Base-by-base conservation (phyloP, 2,113 vertebrate species). In the Tupaia chinensis region DNA sequence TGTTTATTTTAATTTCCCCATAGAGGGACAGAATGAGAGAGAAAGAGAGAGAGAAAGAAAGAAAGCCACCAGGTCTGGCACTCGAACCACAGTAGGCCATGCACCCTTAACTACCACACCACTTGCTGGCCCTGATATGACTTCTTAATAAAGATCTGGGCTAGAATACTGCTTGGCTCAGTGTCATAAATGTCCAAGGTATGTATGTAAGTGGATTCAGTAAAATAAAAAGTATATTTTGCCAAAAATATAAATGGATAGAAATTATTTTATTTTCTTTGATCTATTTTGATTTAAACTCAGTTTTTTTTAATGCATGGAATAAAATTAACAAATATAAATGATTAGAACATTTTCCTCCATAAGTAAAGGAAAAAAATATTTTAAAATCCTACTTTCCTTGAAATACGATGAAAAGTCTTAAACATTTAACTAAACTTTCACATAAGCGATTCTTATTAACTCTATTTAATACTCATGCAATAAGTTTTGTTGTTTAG, bases 221-320 rank as follows among this genome's bases (percentile, higher is more conserved):
- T n/a, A 85, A 83, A 95, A 61, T 25, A 34, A 29, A 85, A 79
- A 74, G 27, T 56, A 60, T 66, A 32, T 92, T 95, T 92, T 76
- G 14, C n/a, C 32, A 53, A 70, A 93, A 89, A 92, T 76, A 44
- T 89, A 15, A 76, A 74, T 74, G 20, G 9, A 66, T 89, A 1
- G 13, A 85, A 93, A 54, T 78, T 25, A 61, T 91, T 88, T 95
- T 19, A 61, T 44, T 87, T 92, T 85, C 15, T 66, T 82, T 69
- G 11, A 80, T 25, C 27, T 69, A 29, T 61, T 87, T 81, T 63
- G 29, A 73, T 72, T 44, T 44, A 44, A 44, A 44, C 44, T 87
- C 34, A 85, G 0, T 27, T 69, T 44, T 81, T 78, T 13, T 34
- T 44, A 53, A 29, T 63, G 6, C 2, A 27, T 79, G 27, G 13